Evolutionary conservation across 2,888 invertebrate species (phyloP), one percentile per base, ranked within the genome.

Genomic region (Archips xylosteana): DNA sequence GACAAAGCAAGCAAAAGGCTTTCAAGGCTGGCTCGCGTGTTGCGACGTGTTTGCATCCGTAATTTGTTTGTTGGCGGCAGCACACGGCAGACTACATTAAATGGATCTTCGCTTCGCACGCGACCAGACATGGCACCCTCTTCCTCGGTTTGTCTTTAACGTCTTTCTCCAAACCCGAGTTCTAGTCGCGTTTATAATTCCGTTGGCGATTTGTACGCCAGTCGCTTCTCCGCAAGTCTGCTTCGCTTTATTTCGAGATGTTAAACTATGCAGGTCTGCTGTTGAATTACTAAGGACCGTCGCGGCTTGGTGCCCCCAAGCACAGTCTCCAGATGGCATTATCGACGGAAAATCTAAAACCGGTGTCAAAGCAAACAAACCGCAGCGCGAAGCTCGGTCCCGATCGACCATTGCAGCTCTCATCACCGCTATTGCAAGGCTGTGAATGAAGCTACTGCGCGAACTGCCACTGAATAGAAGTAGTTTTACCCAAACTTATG

Each of bases 51-150:
- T 94, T 94, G 94, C 93, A 93, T 94, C 92, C 83, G 89, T 94
- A 94, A 94, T 94, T 94, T 94, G 94, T 94, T 94, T 93, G 91
- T 89, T 92, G 92, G 92, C 89, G 91, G 90, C 90, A 88, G 87
- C 90, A 87, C 87, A 88, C 88, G 87, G 85, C 89, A 87, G 89
- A 87, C 89, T 92, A 91, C 92, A 91, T 92, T 93, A 92, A 74
- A 94, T 92, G 92, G 90, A 92, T 91, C 91, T 87, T 82, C 81
- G 85, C 82, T 78, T 77, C 78, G 86, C 93, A 93, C 92, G 94
- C 93, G 85, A 92, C 82, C 85, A 80, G 82, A 81, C 87, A 85
- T 85, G 85, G 84, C 84, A 76, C 76, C 77, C 77, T 79, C 77
- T 72, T 75, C 78, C 78, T 79, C 66, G 75, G 80, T 76, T 81